Base-by-base conservation (phyloP, 2,113 vertebrate genomes). In the Lampris megalopsis region DNA sequence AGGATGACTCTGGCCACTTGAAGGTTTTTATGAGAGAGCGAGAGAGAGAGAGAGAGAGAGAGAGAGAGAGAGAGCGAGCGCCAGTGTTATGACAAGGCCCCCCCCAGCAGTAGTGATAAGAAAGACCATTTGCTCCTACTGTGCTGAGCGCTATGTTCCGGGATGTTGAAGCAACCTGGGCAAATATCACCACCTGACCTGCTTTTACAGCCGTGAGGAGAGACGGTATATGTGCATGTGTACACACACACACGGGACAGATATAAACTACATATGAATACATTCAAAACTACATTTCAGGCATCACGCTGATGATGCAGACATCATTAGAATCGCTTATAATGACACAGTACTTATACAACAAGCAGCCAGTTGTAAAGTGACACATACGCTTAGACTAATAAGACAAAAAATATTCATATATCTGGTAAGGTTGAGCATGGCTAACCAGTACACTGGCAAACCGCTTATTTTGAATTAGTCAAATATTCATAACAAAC, bases 41-140 rank as follows among this genome's bases (percentile, higher is more conserved):
- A 52, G 24, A 70, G 42, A 65, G 56, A 66, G 63, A 67, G 71
- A 69, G 56, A 9, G 41, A 49, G 63, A 36, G 13, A 63, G 59
- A 10, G 54, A 9, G 35, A 37, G 68, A 65, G 61, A 36, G 11
- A 53, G 53, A 78, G 65, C 70, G 47, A 75, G 70, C 61, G 71
- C 73, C 71, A 81, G 75, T 88, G 91, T 91, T 93, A 92, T 92
- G 90, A 86, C 91, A 87, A 79, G 73, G 36, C 80, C 81, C 86
- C 73, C 24, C 73, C 83, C 67, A 57, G 67, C 61, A n/a, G 74
- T 48, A 66, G 77, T 63, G 91, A 92, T 92, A 94, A 92, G 87
- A 84, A 45, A 47, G 71, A 42, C 81, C 83, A 83, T 91, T 92
- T 89, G 73, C 79, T 88, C 86, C 90, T 90, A 89, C 93, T 86